Conservation (phyloP, 1,140 invertebrate species). For the Rhynchophorus ferrugineus region DNA sequence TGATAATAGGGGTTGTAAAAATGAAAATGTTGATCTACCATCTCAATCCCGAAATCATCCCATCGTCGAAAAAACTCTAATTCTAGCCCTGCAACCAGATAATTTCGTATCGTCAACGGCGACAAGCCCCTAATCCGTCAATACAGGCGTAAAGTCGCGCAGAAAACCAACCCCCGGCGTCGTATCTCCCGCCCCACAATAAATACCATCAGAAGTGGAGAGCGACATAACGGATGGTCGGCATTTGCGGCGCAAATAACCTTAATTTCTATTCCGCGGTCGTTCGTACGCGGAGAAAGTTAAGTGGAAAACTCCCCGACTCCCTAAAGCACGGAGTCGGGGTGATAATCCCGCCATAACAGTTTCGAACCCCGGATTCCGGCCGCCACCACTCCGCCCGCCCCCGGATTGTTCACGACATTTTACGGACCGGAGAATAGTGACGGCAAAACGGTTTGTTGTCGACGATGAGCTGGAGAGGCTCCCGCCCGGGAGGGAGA, state of each 20-base stretch:
- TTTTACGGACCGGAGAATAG: too few species aligned
- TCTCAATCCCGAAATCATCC: too few species aligned
- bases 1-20: too few species aligned
- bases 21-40: too few species aligned
- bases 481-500: too few species aligned
- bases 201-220: slow-evolving; percentile 28
- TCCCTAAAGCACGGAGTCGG: neutral
- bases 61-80: too few species aligned
- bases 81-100: too few species aligned
- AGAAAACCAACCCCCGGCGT: neutral
- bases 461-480: too few species aligned
- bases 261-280: slow-evolving; percentile 24
- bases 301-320: slow-evolving; percentile 5
- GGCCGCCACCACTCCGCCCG: neutral
- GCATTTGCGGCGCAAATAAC: slow-evolving; percentile 26
- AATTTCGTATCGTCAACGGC: too few species aligned
- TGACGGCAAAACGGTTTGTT: too few species aligned
- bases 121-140: too few species aligned
- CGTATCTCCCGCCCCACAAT: slow-evolving; percentile 13
- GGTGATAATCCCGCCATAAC: neutral
- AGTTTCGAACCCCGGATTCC: neutral
- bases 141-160: too few species aligned
- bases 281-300: slow-evolving; percentile 15
- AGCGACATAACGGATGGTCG: slow-evolving; percentile 21
- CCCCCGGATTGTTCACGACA: neutral